Evolutionary conservation across 2,888 invertebrate species (phyloP), one percentile per base, ranked within the genome.

Genomic region (Erannis defoliaria): DNA sequence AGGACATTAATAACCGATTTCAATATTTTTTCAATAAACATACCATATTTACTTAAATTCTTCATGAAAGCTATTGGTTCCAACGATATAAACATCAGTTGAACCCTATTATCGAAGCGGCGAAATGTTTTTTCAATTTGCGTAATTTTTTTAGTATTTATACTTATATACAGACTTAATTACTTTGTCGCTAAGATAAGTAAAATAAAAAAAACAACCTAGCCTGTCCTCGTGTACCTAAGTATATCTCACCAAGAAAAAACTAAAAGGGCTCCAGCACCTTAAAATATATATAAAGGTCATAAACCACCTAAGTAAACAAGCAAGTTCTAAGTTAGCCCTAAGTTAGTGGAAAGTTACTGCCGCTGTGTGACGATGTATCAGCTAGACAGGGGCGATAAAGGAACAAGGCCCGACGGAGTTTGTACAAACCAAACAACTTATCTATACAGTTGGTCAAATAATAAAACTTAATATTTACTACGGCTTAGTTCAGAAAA

Each of bases 311-410:
- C 83, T 81, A 80, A 77, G 75, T 77, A 81, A 78, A 69, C 65
- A 67, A 67, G 67, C 65, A 57, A 67, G 69, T 64, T 62, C 61
- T 62, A 57, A 62, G 62, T 62, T 48, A 42, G 48, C 38, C 26
- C 18, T 46, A 46, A 46, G 46, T 46, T 46, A n/a, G 46, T 12
- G 71, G 76, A 67, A 79, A 88, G 74, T 88, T 88, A 88, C 82
- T 76, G 77, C 55, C 74, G 62, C 80, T 77, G 78, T 85, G 82
- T 85, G 84, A 82, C 86, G 86, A 89, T 85, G 87, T 88, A 82
- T 84, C 82, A 77, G 75, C 74, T 72, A 74, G 76, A 78, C 81
- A 75, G 72, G 14, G 67, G 77, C 86, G 84, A 88, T 89, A 89
- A 89, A 86, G 76, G 78, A 76, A 80, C 82, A 75, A 78, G 78